Conservation (phyloP, 2,888 invertebrate species). For the Pterostichus madidus region DNA sequence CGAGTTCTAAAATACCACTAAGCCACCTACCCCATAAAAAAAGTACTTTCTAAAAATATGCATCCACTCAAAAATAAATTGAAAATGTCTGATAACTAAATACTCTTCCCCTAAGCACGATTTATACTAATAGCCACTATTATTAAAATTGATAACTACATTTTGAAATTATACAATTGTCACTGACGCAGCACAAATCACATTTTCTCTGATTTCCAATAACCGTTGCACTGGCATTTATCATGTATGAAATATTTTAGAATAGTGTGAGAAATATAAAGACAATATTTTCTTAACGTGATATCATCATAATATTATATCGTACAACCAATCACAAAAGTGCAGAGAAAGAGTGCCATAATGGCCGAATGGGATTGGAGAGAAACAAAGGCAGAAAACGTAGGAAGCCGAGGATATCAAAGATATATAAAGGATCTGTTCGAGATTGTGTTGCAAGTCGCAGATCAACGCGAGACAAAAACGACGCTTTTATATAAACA, state of each 20-base stretch:
- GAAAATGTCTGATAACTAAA: too few species aligned
- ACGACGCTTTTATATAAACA: not conserved
- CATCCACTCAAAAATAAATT: too few species aligned
- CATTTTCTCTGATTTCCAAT: not conserved
- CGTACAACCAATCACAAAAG: conserved; percentile 9
- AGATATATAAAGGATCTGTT: conserved; percentile 37
- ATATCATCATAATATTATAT: conserved; percentile 28
- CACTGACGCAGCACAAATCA: not conserved
- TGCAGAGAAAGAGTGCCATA: conserved; percentile 30
- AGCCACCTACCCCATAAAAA: too few species aligned
- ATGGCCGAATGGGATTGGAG: conserved; percentile 16
- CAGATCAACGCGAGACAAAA: conserved; percentile 1
- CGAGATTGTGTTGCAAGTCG: conserved; percentile 12
- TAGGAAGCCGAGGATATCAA: conserved; percentile 13
- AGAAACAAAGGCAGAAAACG: conserved; percentile 34
- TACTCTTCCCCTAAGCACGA: too few species aligned
- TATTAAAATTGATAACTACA: too few species aligned
- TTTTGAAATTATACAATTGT: too few species aligned
- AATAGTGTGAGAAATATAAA: conserved; percentile 1
- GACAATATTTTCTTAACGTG: conserved; percentile 50
- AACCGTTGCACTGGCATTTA: not conserved
- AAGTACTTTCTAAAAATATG: too few species aligned
- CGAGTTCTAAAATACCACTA: too few species aligned
- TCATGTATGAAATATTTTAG: conserved; percentile 26
- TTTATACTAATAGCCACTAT: too few species aligned